Conservation (phyloP, 2,888 invertebrate genomes). For the Steromphala cineraria region DNA sequence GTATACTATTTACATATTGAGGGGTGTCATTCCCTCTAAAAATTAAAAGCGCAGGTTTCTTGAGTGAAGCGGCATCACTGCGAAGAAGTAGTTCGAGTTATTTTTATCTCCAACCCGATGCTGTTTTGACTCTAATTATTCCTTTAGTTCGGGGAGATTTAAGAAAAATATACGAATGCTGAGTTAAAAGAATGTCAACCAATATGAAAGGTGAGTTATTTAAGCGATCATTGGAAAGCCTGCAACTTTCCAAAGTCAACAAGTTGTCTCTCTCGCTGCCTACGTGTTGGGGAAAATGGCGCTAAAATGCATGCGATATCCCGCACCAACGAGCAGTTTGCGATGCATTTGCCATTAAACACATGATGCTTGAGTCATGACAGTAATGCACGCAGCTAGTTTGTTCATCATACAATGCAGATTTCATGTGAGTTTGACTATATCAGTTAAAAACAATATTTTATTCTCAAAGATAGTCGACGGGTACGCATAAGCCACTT, state of each 20-base stretch:
- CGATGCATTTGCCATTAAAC: constrained; percentile 23
- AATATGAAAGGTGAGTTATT: constrained; percentile 56
- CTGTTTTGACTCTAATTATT: constrained; percentile 59
- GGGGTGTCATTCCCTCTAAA: background rate
- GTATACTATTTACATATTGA: background rate
- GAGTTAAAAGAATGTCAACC: constrained; percentile 53
- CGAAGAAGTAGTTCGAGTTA: constrained; percentile 53
- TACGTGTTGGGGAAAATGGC: constrained; percentile 56
- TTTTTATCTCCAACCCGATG: constrained; percentile 65
- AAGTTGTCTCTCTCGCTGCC: constrained; percentile 25
- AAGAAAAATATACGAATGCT: constrained; percentile 60
- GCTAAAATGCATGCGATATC: constrained; percentile 52
- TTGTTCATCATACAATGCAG: background rate
- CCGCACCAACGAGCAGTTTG: constrained; percentile 17
- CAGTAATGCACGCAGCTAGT: background rate
- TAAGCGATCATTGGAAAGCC: constrained; percentile 16
- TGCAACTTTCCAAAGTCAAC: constrained; percentile 11
- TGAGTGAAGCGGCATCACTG: constrained; percentile 17
- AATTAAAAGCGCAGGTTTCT: background rate
- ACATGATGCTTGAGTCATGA: background rate
- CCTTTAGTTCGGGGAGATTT: constrained; percentile 62
- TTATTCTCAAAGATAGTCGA: background rate
- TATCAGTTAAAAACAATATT: background rate
- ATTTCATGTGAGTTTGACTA: background rate
- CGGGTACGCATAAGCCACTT: background rate